Evolutionary conservation across 2,888 invertebrate species (phyloP), one percentile per base, ranked within the genome.

Genomic region (Eurytoma adleriae): DNA sequence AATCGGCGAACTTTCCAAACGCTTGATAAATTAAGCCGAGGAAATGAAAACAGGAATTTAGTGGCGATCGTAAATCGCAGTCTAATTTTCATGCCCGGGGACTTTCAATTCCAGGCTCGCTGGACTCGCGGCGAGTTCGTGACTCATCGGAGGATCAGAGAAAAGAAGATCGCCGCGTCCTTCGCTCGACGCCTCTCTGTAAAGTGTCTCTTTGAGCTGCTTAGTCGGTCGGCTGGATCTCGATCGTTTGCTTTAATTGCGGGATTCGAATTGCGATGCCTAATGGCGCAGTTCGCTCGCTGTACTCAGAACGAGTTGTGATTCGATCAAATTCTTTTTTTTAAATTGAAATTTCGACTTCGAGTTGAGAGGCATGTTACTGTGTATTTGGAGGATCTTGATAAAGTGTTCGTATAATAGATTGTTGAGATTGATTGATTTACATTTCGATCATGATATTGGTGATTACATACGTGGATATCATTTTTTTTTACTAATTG

Each of bases 131-230:
- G 40, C 14, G 50, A 67, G 18, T 27, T 14, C 61, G 20, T 50
- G 59, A 62, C 56, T 69, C 40, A 3, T 27, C n/a, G 56, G 7
- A 71, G 71, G 52, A 50, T 40, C 66, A 3, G 67, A 78, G 66
- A 20, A 78, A 78, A 78, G 67, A 59, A 78, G 66, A 78, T 67
- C 67, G 24, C 24, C 24, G 24, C 24, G 64, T 78, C 72, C 72
- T 72, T 72, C 78, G 57, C 40, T 24, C 3, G 52, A 30, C 5
- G 13, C 3, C 13, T 0, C 16, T 24, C 18, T 52, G 59, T 14
- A 27, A 59, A 68, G 54, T 62, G 54, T 71, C 73, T 24, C 61
- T 70, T 24, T 18, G n/a, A 52, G 52, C 52, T 66, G 54, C 40
- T 72, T 72, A 61, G 24, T 68, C 54, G 18, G 54, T 61, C 54